Evolutionary conservation across 2,888 invertebrate species (phyloP), one percentile per base, ranked within the genome.

Genomic region (Cryptus armator): DNA sequence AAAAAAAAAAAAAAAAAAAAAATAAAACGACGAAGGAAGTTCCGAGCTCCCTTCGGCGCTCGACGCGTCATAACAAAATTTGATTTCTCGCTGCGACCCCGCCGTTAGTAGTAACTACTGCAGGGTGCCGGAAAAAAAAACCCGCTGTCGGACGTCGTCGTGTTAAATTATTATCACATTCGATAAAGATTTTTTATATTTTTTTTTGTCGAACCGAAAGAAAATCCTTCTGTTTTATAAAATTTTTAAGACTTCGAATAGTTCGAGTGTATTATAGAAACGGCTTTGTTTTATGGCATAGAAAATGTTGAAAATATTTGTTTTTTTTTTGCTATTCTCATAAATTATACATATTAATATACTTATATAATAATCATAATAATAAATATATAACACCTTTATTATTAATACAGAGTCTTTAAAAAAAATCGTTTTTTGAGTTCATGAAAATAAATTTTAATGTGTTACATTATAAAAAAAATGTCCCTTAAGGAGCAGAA

Each of bases 31-130:
- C n/a, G 64, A 16, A 64, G 51, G 24, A 74, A 75, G 79, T 79
- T 79, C 48, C 53, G 46, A 46, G 62, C 37, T 74, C 64, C 79
- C 56, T 64, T 71, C 53, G 46, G 43, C 29, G 53, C 12, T 71
- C 44, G 64, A 62, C 48, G 56, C 10, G 75, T 82, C 84, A 84
- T 84, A 86, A 82, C 86, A 86, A 86, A 86, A 82, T 86, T 86
- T 80, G 84, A 84, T 82, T 86, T 82, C 72, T 76, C 44, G 59
- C 66, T 62, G 37, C 56, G 10, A 56, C 10, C 46, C 19, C 16
- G 44, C 6, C 67, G 24, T 44, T 56, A 46, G 51, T 43, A 19
- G 76, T 53, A 9, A 24, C 37, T 9, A 46, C 59, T 29, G 32
- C 46, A 62, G 16, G 44, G 46, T n/a, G 44, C n/a, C 12, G 37